Conservation (phyloP, 2,888 invertebrate genomes). For the Podotricha telesiphe region DNA sequence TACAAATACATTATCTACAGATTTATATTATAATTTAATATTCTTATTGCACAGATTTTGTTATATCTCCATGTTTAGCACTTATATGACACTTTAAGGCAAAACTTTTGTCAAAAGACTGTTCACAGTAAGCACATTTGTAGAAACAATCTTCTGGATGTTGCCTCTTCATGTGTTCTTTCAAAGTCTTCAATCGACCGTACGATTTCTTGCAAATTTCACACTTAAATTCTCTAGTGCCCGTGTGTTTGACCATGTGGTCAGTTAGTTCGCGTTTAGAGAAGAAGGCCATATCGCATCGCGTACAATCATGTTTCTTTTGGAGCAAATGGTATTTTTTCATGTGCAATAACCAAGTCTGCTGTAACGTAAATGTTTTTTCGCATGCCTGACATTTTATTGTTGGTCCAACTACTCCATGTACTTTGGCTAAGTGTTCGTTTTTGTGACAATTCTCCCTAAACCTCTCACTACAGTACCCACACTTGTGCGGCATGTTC, state of each 20-base stretch:
- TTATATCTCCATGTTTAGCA: slow-evolving; percentile 37
- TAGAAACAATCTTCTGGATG: slow-evolving; percentile 49
- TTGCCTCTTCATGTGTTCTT: slow-evolving; percentile 55
- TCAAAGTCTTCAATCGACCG: slow-evolving; percentile 57
- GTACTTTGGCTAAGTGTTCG: slow-evolving; percentile 55
- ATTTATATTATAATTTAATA: background rate
- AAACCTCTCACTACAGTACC: slow-evolving; percentile 57
- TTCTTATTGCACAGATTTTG: slow-evolving; percentile 12
- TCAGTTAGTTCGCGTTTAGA: slow-evolving; percentile 47
- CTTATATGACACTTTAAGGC: slow-evolving; percentile 53
- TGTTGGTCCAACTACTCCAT: slow-evolving; percentile 50
- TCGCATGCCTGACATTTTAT: slow-evolving; percentile 59
- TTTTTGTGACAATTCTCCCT: slow-evolving; percentile 51
- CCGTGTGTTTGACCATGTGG: slow-evolving; percentile 67
- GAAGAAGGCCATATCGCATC: slow-evolving; percentile 66
- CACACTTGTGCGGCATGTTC: slow-evolving; percentile 53
- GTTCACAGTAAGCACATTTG: slow-evolving; percentile 52
- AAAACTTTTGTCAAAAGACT: slow-evolving; percentile 59
- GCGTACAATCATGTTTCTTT: slow-evolving; percentile 60
- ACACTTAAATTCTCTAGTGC: slow-evolving; percentile 66
- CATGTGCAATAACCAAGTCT: slow-evolving; percentile 53
- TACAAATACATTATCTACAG: slow-evolving; percentile 8
- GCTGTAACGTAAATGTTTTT: slow-evolving; percentile 50
- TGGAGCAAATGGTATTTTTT: slow-evolving; percentile 65
- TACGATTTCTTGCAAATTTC: slow-evolving; percentile 60